Base-by-base conservation (phyloP, 1,140 invertebrate genomes). In the Macrocentrus cingulum region DNA sequence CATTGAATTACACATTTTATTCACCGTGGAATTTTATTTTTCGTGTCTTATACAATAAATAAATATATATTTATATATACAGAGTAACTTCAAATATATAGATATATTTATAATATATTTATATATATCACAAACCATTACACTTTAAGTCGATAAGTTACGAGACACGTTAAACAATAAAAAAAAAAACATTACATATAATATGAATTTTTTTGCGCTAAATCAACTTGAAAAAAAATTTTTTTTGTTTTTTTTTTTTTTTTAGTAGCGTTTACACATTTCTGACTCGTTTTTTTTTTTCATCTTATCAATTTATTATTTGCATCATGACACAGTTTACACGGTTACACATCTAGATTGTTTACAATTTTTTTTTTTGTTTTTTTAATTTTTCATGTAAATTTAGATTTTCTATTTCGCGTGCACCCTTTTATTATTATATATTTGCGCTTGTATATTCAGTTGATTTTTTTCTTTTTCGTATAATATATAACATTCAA, bases 11-110 rank as follows among this genome's bases (percentile, higher is more conserved):
- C 22, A 16, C 34, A 18, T 22, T 15, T 13, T n/a, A 39, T 19
- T 22, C 7, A 5, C 32, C 49, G 50, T 52, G 39, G 51, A 59
- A 70, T 16, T 67, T 66, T 69, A 65, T 68, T 63, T n/a, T n/a
- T n/a, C n/a, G n/a, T 72, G 71, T 72, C 72, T 71, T 64, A 69
- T 68, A 66, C 69, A 63, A 66, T 59, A n/a, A n/a, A n/a, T n/a
- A n/a, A n/a, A n/a, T n/a, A n/a, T n/a, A n/a, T n/a, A n/a, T n/a
- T n/a, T n/a, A n/a, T n/a, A n/a, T n/a, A n/a, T n/a, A n/a, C n/a
- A n/a, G n/a, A n/a, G n/a, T n/a, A n/a, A n/a, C n/a, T n/a, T n/a
- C n/a, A n/a, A n/a, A n/a, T n/a, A n/a, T n/a, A n/a, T n/a, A n/a
- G n/a, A n/a, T n/a, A n/a, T n/a, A n/a, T n/a, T n/a, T n/a, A n/a